Evolutionary conservation across 2,797 vertebrate species (phyloP).

Genomic region (Tamandua tetradactyla): DNA sequence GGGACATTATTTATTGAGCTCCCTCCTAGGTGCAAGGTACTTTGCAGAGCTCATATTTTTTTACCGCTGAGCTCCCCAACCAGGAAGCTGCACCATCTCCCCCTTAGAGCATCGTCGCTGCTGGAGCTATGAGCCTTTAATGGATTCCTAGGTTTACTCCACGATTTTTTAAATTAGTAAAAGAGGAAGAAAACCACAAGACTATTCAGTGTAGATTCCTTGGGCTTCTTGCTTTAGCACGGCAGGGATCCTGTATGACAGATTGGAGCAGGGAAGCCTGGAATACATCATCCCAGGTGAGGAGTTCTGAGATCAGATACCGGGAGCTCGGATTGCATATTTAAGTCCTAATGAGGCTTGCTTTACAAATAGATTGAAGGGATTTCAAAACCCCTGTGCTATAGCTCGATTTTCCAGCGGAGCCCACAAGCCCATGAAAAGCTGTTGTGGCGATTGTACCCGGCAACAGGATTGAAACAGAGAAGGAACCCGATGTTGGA

Average conservation of each 20-base stretch:
- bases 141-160: neutral
- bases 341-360: slow-evolving; percentile 17
- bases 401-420: neutral
- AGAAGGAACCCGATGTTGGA: fast-evolving
- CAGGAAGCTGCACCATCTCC: neutral
- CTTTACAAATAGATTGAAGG: neutral
- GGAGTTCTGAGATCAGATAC: neutral
- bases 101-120: neutral
- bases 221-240: neutral
- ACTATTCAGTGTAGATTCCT: neutral
- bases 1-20: neutral
- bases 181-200: neutral
- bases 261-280: neutral
- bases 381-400: neutral
- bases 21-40: neutral
- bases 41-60: neutral
- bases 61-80: neutral
- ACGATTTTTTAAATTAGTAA: neutral
- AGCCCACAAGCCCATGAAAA: neutral
- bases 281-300: slow-evolving; percentile 5
- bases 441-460: neutral
- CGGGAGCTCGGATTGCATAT: fast-evolving
- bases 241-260: neutral
- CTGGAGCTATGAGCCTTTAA: neutral
- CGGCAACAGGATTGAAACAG: neutral